phyloP scores from a whole-genome alignment of 2,888 invertebrate genomes.

The Aethes cnicana region DNA sequence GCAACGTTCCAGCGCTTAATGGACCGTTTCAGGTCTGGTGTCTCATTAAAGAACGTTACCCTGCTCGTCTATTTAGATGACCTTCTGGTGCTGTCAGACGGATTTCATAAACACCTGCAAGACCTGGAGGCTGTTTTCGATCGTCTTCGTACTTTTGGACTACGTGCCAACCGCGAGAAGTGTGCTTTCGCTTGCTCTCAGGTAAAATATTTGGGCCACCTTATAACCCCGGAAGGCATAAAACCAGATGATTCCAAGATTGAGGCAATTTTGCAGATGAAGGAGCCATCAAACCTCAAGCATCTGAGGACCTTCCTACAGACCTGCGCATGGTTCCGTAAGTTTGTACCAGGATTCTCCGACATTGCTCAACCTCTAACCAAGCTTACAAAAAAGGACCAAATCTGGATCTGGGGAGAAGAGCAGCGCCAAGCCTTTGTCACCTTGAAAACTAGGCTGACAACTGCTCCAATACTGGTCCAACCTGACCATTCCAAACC shows the following conservation, averaged over 20 bases:
- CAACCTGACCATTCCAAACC: conserved; percentile 35
- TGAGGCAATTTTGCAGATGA: conserved; percentile 9
- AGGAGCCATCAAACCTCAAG: conserved; percentile 2
- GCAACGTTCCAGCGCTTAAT: too few relatives aligned
- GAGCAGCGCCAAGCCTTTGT: conserved; percentile 31
- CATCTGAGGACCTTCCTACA: too few relatives aligned
- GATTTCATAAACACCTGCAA: conserved; percentile 33
- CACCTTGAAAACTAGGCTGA: conserved; percentile 31
- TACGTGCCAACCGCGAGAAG: conserved; percentile 32
- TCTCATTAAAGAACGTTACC: conserved; percentile 25
- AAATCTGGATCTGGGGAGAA: conserved; percentile 30
- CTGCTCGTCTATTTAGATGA: conserved; percentile 39
- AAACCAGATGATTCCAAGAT: conserved; percentile 9
- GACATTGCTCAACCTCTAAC: conserved; percentile 34
- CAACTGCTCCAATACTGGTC: conserved; percentile 33
- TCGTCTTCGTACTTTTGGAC: conserved; percentile 22
- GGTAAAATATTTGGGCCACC: conserved; percentile 16
- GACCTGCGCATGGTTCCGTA: conserved; percentile 47
- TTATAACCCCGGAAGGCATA: conserved; percentile 12
- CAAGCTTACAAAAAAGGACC: conserved; percentile 35
- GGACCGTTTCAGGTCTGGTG: conserved; percentile 36
- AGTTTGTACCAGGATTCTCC: conserved; percentile 38
- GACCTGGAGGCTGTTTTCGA: conserved; percentile 33
- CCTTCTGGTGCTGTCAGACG: conserved; percentile 36
- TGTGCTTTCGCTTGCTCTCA: conserved; percentile 8